These are phyloP conservation scores for Cenopis cana DNA, from an alignment of 2,888 invertebrate genomes.

Conservation along the genomic window DNA sequence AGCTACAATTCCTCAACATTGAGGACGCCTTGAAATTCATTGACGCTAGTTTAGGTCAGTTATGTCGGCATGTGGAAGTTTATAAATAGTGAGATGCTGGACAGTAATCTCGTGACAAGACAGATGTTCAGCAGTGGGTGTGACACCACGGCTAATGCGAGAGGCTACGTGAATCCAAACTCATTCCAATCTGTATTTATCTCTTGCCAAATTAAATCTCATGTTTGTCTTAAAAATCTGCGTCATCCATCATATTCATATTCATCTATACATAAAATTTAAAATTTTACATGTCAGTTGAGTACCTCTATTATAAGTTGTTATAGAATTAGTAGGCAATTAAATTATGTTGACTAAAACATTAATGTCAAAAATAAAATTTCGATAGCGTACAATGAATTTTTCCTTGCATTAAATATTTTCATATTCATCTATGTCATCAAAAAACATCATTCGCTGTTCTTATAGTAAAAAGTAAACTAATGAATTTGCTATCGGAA, in stretches of 20 bases:
- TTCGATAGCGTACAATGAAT: too few species aligned
- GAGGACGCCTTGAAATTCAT: conserved; percentile 22
- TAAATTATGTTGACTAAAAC: too few species aligned
- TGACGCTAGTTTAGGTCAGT: conserved; percentile 37
- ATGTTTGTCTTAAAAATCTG: neutral
- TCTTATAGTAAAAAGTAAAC: too few species aligned
- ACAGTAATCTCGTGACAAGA: conserved; percentile 40
- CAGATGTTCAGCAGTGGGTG: conserved; percentile 42
- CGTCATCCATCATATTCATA: neutral
- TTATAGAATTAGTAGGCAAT: too few species aligned
- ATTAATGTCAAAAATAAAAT: too few species aligned
- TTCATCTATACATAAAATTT: too few species aligned
- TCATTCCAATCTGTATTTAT: conserved; percentile 18
- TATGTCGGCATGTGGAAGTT: conserved; percentile 36
- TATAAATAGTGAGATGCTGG: conserved; percentile 41
- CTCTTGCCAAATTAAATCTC: neutral
- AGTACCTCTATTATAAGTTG: too few species aligned
- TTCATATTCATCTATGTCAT: too few species aligned
- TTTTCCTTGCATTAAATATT: too few species aligned
- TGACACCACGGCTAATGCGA: conserved; percentile 40
- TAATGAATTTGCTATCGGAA: too few species aligned
- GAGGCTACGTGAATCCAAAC: conserved; percentile 24
- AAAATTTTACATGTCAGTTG: too few species aligned
- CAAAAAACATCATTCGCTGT: too few species aligned
- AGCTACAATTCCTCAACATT: neutral